Conservation (phyloP, 2,797 vertebrate species). For the Dipus sagitta region DNA sequence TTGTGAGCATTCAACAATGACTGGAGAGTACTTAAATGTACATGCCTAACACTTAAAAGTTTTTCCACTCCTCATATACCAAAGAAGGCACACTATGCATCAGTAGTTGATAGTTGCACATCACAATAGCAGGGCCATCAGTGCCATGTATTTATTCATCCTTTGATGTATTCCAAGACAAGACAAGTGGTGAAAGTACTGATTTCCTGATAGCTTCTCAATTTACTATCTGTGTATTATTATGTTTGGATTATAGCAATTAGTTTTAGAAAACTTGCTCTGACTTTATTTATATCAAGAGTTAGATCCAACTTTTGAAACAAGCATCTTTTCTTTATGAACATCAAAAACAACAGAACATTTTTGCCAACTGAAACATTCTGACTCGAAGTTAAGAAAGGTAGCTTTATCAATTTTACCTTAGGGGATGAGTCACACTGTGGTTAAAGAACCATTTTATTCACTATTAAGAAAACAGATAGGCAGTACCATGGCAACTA, state of each 20-base stretch:
- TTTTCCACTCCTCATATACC: background rate
- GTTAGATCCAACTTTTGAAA: background rate
- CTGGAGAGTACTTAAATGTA: background rate
- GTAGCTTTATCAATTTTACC: slow-evolving; percentile 39
- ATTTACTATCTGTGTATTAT: background rate
- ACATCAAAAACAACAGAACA: background rate
- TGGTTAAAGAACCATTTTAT: slow-evolving; percentile 63
- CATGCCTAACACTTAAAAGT: background rate
- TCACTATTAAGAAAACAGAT: slow-evolving; percentile 22
- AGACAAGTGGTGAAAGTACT: background rate
- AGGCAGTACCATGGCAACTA: slow-evolving; percentile 54
- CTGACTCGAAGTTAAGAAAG: slow-evolving; percentile 44
- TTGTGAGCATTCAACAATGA: background rate
- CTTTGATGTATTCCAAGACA: background rate
- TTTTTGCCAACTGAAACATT: slow-evolving; percentile 23
- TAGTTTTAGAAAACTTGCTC: slow-evolving; percentile 27
- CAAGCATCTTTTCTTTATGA: slow-evolving; percentile 36
- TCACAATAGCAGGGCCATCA: background rate
- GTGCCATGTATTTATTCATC: background rate
- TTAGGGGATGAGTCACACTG: slow-evolving; percentile 37
- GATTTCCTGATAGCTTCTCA: background rate
- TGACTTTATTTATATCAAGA: background rate
- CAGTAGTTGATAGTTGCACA: background rate
- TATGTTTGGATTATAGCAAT: slow-evolving; percentile 24
- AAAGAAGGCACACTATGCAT: background rate